Evolutionary conservation across 2,113 vertebrate species (phyloP).

Genomic region (Lamprotornis superbus): DNA sequence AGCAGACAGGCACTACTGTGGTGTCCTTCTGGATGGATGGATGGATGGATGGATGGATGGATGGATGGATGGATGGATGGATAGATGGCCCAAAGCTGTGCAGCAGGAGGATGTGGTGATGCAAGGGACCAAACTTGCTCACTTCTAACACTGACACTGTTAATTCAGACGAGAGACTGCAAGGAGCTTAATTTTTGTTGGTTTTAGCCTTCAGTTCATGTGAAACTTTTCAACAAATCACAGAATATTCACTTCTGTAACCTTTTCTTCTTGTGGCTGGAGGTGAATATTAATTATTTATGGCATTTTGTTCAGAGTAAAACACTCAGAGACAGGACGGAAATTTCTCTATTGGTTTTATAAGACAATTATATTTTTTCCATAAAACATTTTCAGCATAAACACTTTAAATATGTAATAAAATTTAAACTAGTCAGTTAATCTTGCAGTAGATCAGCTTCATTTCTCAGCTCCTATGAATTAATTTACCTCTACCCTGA

Average conservation of each 20-base stretch:
- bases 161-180: neutral
- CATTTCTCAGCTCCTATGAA: neutral
- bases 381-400: neutral
- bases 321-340: neutral
- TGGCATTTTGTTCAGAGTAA: neutral
- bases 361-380: neutral
- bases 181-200: neutral
- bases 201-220: neutral
- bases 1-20: neutral
- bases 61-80: neutral
- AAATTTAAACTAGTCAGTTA: neutral
- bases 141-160: neutral
- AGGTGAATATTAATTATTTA: neutral
- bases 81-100: neutral
- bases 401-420: neutral
- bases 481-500: neutral
- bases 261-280: neutral
- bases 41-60: neutral
- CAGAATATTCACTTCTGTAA: neutral
- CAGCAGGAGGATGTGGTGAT: neutral
- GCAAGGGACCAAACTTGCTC: neutral
- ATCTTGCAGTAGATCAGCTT: neutral
- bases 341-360: neutral
- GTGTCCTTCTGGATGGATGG: neutral
- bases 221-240: neutral